A percentile compares a stretch with the other conserved stretches of the same genome.
phyloP scores from a whole-genome alignment of 2,113 vertebrate species.

The Crotalus viridis region DNA sequence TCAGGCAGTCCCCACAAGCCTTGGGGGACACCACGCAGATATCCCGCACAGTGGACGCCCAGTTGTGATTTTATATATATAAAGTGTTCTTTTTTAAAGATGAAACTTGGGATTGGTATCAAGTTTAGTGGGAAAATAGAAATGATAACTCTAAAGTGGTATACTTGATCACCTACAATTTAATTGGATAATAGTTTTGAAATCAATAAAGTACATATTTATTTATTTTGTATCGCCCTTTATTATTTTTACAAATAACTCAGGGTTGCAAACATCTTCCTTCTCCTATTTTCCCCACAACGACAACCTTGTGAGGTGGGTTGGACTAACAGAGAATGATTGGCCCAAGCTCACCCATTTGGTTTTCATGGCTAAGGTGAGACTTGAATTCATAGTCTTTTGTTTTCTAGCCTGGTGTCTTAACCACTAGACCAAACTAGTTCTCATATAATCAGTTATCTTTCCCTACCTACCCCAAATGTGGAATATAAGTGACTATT shows the following conservation, averaged over 20 bases:
- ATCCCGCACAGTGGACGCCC: neutral
- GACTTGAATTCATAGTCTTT: neutral
- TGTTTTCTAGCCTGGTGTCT: neutral
- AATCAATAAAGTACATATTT: neutral
- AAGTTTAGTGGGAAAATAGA: neutral
- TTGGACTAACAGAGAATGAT: neutral
- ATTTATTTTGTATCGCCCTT: neutral
- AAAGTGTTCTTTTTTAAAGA: neutral
- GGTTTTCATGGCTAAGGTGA: neutral
- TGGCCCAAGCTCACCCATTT: neutral
- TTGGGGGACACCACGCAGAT: neutral
- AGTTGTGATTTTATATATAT: neutral
- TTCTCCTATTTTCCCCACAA: neutral
- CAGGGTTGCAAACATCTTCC: neutral
- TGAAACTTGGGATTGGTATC: neutral
- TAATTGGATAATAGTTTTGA: neutral
- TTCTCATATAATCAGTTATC: neutral
- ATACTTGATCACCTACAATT: neutral
- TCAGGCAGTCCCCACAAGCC: neutral
- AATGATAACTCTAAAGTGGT: neutral
- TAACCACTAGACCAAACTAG: neutral
- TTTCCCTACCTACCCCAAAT: neutral
- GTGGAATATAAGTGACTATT: neutral
- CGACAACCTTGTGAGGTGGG: neutral
- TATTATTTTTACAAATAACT: neutral